A percentile compares a stretch with the other conserved stretches of the same genome.
Conservation (phyloP, 2,113 vertebrate species). For the Chrysochloris asiatica region DNA sequence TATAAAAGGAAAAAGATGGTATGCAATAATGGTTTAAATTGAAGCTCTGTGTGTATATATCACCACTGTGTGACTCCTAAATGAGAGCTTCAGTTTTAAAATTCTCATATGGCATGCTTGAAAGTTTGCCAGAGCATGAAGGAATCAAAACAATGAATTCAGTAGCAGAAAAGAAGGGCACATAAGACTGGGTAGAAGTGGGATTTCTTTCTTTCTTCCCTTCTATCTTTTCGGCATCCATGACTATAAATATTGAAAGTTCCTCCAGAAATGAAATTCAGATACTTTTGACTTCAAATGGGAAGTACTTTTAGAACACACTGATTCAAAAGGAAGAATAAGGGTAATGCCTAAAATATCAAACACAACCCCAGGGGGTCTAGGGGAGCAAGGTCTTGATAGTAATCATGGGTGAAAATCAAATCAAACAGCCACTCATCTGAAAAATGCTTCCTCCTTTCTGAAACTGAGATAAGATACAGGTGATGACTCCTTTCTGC, state of each 20-base stretch:
- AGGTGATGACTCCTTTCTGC: constrained; percentile 71
- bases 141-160: constrained; percentile 78
- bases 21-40: constrained; percentile 85
- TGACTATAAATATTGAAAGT: constrained; percentile 56
- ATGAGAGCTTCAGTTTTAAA: constrained; percentile 81
- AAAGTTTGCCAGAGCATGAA: constrained; percentile 77
- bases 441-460: constrained; percentile 72
- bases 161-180: constrained; percentile 60
- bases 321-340: constrained; percentile 27
- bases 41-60: constrained; percentile 81
- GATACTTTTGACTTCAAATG: not conserved
- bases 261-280: constrained; percentile 16
- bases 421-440: constrained; percentile 65
- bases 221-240: not conserved
- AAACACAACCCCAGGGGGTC: not conserved
- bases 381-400: constrained; percentile 15
- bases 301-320: constrained; percentile 43
- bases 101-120: constrained; percentile 75
- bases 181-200: not conserved
- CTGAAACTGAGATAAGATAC: constrained; percentile 72
- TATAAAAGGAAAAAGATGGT: constrained; percentile 84
- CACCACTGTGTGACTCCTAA: constrained; percentile 80
- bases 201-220: not conserved
- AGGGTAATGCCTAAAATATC: constrained; percentile 43
- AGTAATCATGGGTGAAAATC: constrained; percentile 59